Conservation (phyloP, 2,888 invertebrate species). For the Thumatha senex region DNA sequence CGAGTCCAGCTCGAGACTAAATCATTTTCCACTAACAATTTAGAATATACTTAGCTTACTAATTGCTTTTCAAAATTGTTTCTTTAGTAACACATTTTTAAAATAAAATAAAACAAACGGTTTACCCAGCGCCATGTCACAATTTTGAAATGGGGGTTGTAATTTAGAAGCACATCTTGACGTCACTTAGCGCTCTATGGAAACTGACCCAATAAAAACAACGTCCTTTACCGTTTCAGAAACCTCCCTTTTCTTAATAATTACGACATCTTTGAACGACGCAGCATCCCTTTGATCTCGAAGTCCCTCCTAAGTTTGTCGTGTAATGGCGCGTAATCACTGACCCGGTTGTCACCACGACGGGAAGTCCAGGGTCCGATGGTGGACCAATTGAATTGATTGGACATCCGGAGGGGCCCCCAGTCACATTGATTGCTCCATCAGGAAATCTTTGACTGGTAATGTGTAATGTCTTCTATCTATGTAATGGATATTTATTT, state of each 20-base stretch:
- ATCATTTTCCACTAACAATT: too few species aligned
- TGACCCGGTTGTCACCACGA: slow-evolving; percentile 38
- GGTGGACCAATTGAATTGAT: slow-evolving; percentile 53
- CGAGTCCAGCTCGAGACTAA: too few species aligned
- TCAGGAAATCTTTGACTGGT: slow-evolving; percentile 27
- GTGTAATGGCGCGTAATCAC: slow-evolving; percentile 20
- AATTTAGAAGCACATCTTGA: too few species aligned
- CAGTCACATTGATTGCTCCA: slow-evolving; percentile 20
- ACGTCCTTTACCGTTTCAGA: not conserved
- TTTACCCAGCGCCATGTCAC: too few species aligned
- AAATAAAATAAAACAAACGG: too few species aligned
- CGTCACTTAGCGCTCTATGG: too few species aligned
- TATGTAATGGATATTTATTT: too few species aligned
- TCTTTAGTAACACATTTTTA: too few species aligned
- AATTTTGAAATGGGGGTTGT: too few species aligned
- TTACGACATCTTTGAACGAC: not conserved
- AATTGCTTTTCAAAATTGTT: too few species aligned
- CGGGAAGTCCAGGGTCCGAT: slow-evolving; percentile 38
- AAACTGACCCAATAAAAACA: not conserved
- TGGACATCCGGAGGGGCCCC: slow-evolving; percentile 45
- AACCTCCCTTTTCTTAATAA: not conserved
- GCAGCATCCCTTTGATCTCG: not conserved
- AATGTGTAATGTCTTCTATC: too few species aligned
- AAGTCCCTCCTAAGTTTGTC: not conserved
- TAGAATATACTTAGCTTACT: too few species aligned